A percentile compares a stretch with the other conserved stretches of the same genome.
Evolutionary conservation across 37 sponge, comb jelly and placozoan species (phyloP).

Genomic region (Hormiphora californensis): DNA sequence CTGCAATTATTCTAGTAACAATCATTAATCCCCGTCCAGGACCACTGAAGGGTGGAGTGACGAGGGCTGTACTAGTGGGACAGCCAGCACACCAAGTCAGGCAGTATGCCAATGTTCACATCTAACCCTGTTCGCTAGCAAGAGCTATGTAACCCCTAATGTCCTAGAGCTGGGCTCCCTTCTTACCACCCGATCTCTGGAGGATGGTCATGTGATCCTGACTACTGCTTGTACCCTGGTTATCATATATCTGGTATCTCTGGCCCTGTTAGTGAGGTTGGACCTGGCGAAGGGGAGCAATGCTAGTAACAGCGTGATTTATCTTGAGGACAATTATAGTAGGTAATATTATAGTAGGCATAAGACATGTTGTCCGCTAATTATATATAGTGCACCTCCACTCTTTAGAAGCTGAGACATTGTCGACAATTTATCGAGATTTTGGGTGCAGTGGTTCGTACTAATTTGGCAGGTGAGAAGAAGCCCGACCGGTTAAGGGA

Average conservation of each 20-base stretch:
- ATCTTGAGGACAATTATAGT: constrained; percentile 49
- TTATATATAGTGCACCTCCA: no score
- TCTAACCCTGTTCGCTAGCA: constrained; percentile 14
- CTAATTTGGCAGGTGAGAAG: no score
- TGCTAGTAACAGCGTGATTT: constrained; percentile 30
- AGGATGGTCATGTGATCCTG: constrained; percentile 50
- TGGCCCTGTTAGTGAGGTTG: constrained; percentile 15
- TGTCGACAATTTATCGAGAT: no score
- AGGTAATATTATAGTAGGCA: no score
- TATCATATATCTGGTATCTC: constrained; percentile 35
- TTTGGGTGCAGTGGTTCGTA: no score
- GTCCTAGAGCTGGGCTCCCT: background rate
- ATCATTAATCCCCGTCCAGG: background rate
- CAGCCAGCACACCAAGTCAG: constrained; percentile 8
- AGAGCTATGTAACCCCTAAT: constrained; percentile 15
- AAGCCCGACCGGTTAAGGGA: no score
- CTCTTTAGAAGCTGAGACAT: no score
- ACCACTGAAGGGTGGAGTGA: constrained; percentile 15
- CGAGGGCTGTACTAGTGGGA: constrained; percentile 21
- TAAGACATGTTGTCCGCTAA: no score
- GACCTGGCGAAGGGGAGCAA: background rate
- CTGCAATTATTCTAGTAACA: no score
- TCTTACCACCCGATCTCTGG: background rate
- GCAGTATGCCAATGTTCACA: constrained; percentile 36
- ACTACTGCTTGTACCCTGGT: constrained; percentile 2